Conservation (phyloP, 1,140 invertebrate species). For the Paralvinella palmiformis region DNA sequence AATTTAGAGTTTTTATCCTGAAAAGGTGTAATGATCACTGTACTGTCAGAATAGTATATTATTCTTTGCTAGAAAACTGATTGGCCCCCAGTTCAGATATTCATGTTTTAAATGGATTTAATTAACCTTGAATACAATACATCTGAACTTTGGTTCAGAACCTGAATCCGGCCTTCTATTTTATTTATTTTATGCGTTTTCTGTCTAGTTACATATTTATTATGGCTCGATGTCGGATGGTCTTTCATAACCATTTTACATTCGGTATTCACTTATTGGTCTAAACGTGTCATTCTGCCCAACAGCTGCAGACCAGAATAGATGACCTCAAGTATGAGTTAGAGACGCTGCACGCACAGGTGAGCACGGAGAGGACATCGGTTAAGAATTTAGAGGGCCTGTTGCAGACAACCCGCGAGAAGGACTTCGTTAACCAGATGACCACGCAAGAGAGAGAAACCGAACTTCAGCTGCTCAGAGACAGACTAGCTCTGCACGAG, state of each 20-base stretch:
- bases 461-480: slow-evolving; percentile 49
- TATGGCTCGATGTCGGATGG: not conserved
- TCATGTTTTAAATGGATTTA: too few species aligned
- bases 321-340: slow-evolving; percentile 44
- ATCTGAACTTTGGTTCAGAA: too few species aligned
- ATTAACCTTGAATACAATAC: too few species aligned
- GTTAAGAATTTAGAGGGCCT: slow-evolving; percentile 45
- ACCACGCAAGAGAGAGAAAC: slow-evolving; percentile 43
- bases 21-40: too few species aligned
- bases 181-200: too few species aligned
- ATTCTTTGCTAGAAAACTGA: too few species aligned
- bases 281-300: not conserved
- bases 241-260: not conserved
- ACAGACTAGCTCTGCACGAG: slow-evolving; percentile 45
- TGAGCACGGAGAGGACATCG: slow-evolving; percentile 34
- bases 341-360: slow-evolving; percentile 37
- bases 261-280: not conserved
- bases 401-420: slow-evolving; percentile 44
- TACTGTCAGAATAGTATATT: too few species aligned
- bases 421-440: slow-evolving; percentile 47
- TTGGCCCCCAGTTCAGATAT: too few species aligned
- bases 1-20: too few species aligned
- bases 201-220: too few species aligned
- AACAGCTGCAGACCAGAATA: slow-evolving; percentile 35
- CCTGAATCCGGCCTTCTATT: too few species aligned